Evolutionary conservation across 2,888 invertebrate species (phyloP).

Genomic region (Erebia epiphron): DNA sequence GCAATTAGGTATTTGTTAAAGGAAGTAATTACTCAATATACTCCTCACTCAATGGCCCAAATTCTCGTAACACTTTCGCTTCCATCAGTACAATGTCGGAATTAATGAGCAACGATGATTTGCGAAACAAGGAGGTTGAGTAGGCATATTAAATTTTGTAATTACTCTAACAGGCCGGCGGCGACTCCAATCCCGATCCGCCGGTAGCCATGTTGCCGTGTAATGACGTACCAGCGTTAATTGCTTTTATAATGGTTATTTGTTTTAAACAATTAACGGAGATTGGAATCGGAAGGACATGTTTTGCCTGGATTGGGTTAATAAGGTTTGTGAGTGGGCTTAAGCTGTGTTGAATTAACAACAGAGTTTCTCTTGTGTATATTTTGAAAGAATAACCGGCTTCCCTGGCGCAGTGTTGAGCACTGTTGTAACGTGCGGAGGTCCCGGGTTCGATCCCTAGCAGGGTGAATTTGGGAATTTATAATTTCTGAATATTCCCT

Average conservation of each 20-base stretch:
- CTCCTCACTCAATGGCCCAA: not conserved
- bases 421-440: too few relatives aligned
- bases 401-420: too few relatives aligned
- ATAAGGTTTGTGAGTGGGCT: not conserved
- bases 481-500: too few relatives aligned
- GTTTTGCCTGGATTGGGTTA: slow-evolving; percentile 6
- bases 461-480: too few relatives aligned
- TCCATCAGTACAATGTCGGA: slow-evolving; percentile 54
- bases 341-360: not conserved
- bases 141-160: slow-evolving; percentile 64
- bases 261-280: slow-evolving; percentile 31
- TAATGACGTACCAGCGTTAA: slow-evolving; percentile 30
- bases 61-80: slow-evolving; percentile 13
- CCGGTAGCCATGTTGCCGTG: slow-evolving; percentile 34
- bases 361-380: not conserved
- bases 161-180: slow-evolving; percentile 58
- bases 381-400: too few relatives aligned
- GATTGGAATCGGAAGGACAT: slow-evolving; percentile 28
- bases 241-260: slow-evolving; percentile 33
- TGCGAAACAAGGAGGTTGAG: slow-evolving; percentile 70
- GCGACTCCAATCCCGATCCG: slow-evolving; percentile 41
- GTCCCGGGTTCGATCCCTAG: too few relatives aligned
- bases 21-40: too few relatives aligned
- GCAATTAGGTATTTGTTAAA: too few relatives aligned
- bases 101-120: slow-evolving; percentile 76